These are phyloP conservation scores for Lateolabrax maculatus DNA, from an alignment of 2,797 vertebrate species.

Conservation along the genomic window DNA sequence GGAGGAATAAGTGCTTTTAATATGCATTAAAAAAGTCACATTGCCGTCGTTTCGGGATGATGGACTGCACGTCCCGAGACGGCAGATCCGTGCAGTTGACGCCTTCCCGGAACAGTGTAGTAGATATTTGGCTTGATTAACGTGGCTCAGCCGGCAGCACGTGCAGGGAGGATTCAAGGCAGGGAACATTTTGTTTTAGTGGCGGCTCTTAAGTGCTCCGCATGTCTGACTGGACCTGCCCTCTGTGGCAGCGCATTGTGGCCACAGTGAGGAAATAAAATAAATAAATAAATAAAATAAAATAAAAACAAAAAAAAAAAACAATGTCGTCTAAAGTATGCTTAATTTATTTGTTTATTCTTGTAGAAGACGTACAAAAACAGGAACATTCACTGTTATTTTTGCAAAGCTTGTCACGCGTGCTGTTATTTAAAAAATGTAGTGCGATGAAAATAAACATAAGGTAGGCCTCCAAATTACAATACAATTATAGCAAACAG, in stretches of 20 bases:
- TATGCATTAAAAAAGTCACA: slow-evolving; percentile 14
- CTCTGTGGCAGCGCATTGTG: slow-evolving; percentile 1
- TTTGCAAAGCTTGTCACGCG: neutral
- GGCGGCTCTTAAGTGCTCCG: slow-evolving; percentile 29
- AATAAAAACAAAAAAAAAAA: too few species aligned
- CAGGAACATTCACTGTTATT: neutral
- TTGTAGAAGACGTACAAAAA: neutral
- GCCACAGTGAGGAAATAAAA: slow-evolving; percentile 12
- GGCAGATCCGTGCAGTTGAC: slow-evolving; percentile 9
- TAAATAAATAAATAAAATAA: too few species aligned
- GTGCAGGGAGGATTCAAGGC: slow-evolving; percentile 60
- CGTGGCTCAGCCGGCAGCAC: slow-evolving; percentile 55
- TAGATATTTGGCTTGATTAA: slow-evolving; percentile 39
- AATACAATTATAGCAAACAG: neutral
- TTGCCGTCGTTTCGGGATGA: slow-evolving; percentile 17
- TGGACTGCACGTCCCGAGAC: neutral
- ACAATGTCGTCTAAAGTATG: slow-evolving; percentile 18
- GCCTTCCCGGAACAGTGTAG: slow-evolving; percentile 47
- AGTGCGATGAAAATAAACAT: neutral
- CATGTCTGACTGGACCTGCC: slow-evolving; percentile 27
- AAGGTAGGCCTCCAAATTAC: neutral
- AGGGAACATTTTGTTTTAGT: slow-evolving; percentile 61
- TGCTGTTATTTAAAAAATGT: neutral
- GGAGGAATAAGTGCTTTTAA: slow-evolving; percentile 42
- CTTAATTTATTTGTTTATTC: slow-evolving; percentile 21